Conservation (phyloP, 2,113 vertebrate species). For the Otus sunia region DNA sequence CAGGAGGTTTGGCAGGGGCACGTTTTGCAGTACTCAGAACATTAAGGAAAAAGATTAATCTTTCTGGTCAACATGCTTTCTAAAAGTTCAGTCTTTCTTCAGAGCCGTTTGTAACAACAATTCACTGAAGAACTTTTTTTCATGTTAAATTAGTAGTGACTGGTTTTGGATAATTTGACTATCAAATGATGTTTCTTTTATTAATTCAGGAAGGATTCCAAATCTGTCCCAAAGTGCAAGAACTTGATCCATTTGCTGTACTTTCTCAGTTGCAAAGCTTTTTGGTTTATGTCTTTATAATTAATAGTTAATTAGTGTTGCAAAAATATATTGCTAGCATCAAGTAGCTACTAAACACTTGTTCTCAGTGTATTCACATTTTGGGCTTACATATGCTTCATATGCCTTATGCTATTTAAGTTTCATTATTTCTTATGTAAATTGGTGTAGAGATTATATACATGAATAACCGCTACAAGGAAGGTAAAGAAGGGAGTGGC, state of each 20-base stretch:
- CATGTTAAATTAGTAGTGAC: fast-evolving
- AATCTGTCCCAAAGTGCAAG: background rate
- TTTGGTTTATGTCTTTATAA: background rate
- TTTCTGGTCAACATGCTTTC: background rate
- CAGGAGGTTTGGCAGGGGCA: background rate
- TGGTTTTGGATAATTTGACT: background rate
- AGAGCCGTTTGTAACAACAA: background rate
- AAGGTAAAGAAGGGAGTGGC: background rate
- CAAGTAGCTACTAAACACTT: background rate
- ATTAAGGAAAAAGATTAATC: background rate
- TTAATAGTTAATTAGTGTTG: background rate
- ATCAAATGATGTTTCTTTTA: background rate
- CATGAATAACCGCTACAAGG: background rate
- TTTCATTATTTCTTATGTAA: background rate
- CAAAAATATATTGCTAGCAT: background rate
- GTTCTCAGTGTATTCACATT: background rate
- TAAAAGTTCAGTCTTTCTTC: background rate
- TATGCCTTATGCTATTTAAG: background rate
- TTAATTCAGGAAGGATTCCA: background rate
- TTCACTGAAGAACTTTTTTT: background rate
- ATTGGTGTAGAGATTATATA: background rate
- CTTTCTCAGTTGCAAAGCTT: background rate
- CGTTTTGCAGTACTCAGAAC: background rate
- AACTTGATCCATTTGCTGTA: background rate
- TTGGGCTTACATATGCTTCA: background rate